A percentile compares a stretch with the other conserved stretches of the same genome.
Evolutionary conservation across 30 jellyfish, hydroid and myxozoan genomes (phyloP).

Genomic region (Cassiopea xamachana): DNA sequence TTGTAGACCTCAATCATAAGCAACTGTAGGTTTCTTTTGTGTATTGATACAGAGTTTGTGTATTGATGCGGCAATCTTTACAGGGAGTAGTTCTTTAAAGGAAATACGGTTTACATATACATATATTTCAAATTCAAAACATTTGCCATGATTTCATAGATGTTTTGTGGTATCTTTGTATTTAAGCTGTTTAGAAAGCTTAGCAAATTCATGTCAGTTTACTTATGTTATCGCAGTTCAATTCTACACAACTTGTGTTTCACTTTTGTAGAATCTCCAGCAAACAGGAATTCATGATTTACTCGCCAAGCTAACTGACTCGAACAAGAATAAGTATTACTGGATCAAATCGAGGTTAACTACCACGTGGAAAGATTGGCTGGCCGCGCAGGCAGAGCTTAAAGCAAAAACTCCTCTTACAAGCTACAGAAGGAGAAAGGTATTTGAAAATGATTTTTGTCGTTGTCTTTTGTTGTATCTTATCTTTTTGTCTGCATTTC

Average conservation of each 20-base stretch:
- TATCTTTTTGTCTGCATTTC: not conserved
- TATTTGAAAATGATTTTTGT: not conserved
- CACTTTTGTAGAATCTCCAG: conserved; percentile 33
- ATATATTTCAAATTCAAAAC: too few relatives aligned
- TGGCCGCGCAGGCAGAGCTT: conserved; percentile 54
- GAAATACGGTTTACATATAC: too few relatives aligned
- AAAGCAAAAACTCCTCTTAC: conserved; percentile 44
- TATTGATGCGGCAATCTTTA: too few relatives aligned
- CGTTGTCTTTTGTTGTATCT: not conserved
- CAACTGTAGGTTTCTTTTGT: too few relatives aligned
- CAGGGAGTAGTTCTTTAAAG: too few relatives aligned
- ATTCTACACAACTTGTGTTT: not conserved
- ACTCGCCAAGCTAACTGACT: conserved; percentile 34
- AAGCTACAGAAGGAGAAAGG: conserved; percentile 76
- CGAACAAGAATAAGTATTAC: conserved; percentile 26
- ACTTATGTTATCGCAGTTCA: too few relatives aligned
- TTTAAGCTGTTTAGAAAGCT: too few relatives aligned
- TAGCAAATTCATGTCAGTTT: too few relatives aligned
- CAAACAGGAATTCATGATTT: conserved; percentile 68
- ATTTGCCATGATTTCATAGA: too few relatives aligned
- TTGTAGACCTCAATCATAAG: too few relatives aligned
- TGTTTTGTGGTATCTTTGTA: too few relatives aligned
- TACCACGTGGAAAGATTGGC: conserved; percentile 80
- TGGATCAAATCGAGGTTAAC: conserved; percentile 83
- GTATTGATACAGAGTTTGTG: too few relatives aligned